Evolutionary conservation across 2,797 vertebrate genomes (phyloP).

Genomic region (Enteromius viviparus): DNA sequence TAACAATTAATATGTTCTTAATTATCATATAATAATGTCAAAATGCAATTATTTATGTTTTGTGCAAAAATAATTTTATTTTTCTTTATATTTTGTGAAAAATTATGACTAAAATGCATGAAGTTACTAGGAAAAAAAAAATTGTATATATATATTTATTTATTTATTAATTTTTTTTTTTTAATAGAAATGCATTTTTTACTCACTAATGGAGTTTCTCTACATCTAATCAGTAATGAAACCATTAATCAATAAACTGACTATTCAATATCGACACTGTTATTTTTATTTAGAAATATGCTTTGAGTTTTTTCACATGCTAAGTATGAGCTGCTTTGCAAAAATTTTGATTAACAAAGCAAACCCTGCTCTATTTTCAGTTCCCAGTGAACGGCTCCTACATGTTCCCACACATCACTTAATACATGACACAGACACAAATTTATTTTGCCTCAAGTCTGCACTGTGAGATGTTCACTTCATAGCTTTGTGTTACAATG

Average conservation of each 20-base stretch:
- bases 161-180: no score
- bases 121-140: neutral
- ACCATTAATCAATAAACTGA: neutral
- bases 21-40: neutral
- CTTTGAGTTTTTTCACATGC: neutral
- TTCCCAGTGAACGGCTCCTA: slow-evolving; percentile 3
- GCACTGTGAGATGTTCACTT: neutral
- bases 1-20: neutral
- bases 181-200: neutral
- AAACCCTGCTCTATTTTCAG: slow-evolving; percentile 41
- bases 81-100: neutral
- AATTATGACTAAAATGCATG: neutral
- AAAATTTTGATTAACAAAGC: slow-evolving; percentile 33
- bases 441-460: neutral
- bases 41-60: neutral
- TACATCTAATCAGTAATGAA: neutral
- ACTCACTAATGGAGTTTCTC: neutral
- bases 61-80: neutral
- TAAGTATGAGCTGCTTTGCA: slow-evolving; percentile 40
- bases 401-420: neutral
- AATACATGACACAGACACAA: neutral
- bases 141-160: no score
- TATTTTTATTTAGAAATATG: no score
- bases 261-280: neutral
- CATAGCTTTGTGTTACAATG: neutral